Evolutionary conservation across 2,888 invertebrate species (phyloP).

Genomic region (Clivina fossor): DNA sequence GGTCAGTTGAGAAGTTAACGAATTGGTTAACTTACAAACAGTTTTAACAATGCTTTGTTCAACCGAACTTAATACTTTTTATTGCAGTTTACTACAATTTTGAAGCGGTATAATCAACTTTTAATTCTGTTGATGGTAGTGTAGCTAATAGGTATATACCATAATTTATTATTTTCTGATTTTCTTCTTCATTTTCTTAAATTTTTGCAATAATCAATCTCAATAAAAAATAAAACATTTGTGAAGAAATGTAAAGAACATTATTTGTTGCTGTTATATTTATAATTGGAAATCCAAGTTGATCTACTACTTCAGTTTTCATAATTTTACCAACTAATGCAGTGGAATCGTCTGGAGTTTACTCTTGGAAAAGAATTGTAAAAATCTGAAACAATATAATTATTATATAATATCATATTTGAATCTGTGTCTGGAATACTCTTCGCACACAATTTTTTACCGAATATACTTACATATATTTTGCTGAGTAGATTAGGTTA

Average conservation of each 20-base stretch:
- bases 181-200: too few species aligned
- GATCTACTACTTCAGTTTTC: slow-evolving; percentile 63
- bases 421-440: too few species aligned
- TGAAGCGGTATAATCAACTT: slow-evolving; percentile 52
- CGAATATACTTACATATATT: too few species aligned
- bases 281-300: slow-evolving; percentile 63
- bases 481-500: too few species aligned
- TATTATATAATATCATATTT: too few species aligned
- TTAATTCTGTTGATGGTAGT: slow-evolving; percentile 51
- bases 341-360: slow-evolving; percentile 9
- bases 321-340: slow-evolving; percentile 50
- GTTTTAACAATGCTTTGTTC: too few species aligned
- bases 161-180: slow-evolving; percentile 41
- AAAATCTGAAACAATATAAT: too few species aligned
- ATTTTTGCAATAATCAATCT: too few species aligned
- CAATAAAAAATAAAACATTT: slow-evolving; percentile 38
- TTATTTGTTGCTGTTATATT: slow-evolving; percentile 48
- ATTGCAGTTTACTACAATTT: slow-evolving; percentile 45
- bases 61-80: slow-evolving; percentile 6
- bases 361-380: slow-evolving; percentile 54
- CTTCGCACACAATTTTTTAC: too few species aligned
- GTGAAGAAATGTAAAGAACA: slow-evolving; percentile 38
- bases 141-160: slow-evolving; percentile 59
- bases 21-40: too few species aligned
- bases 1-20: too few species aligned